Evolutionary conservation across 1,140 invertebrate genomes (phyloP), one percentile per base, ranked within the genome.

Genomic region (Plutomurus gul): DNA sequence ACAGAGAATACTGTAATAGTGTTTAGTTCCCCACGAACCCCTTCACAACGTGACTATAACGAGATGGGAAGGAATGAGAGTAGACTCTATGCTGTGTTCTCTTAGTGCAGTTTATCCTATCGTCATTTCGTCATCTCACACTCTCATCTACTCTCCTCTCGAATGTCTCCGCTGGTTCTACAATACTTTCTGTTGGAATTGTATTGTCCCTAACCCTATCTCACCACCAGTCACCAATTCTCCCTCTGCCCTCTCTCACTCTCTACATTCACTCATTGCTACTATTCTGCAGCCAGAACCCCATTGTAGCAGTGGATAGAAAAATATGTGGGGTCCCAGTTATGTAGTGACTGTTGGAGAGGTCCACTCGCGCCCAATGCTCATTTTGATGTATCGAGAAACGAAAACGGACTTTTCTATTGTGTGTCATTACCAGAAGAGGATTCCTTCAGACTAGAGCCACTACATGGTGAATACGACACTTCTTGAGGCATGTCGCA

Each of bases 341-440:
- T 10, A 22, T 18, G 13, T 13, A 43, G 11, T 43, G 39, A 43
- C 11, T n/a, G 2, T 2, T 3, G 39, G 10, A 1, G n/a, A 13
- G n/a, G 39, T 65, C 25, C 56, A 65, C 56, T n/a, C n/a, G n/a
- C n/a, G n/a, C n/a, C n/a, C 30, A 43, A n/a, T 36, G 49, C 22
- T 75, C 73, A 46, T 47, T 47, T 74, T 74, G 72, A 74, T 77
- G 76, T 73, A 78, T 79, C 47, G 51, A 18, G 47, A 51, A 75
- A 79, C 60, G 46, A 37, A 75, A 76, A 60, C 75, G n/a, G 73
- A 46, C 7, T 49, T 36, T 75, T 60, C 77, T 33, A 78, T 78
- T 78, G 71, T 79, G 71, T 79, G 77, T 79, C 77, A 79, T 79
- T 79, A 79, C 30, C 77, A 79, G 77, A 79, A 74, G 77, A 74